Percentiles rank a stretch among this genome's conserved stretches.
Evolutionary conservation across 1,140 invertebrate genomes (phyloP).

Genomic region (Drosophila kepulauana): DNA sequence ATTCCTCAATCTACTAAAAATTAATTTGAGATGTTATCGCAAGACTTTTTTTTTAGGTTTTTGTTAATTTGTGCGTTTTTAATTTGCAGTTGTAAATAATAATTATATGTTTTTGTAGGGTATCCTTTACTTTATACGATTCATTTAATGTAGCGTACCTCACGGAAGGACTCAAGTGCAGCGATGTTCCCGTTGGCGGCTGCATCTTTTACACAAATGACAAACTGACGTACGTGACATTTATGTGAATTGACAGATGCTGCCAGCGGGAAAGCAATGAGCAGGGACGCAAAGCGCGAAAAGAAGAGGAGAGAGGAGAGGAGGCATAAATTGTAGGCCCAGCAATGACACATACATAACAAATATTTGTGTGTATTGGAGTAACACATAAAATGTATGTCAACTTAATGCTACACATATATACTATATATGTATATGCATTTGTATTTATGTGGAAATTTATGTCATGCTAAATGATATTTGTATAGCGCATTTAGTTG

Average conservation of each 20-base stretch:
- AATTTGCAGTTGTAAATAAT: not conserved
- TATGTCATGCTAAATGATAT: slow-evolving; percentile 76
- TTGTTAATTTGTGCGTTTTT: not conserved
- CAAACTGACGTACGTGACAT: slow-evolving; percentile 84
- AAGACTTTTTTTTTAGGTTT: not conserved
- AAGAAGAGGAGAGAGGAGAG: too few relatives aligned
- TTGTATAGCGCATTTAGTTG: slow-evolving; percentile 75
- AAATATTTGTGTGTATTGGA: slow-evolving; percentile 30
- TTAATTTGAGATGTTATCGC: too few relatives aligned
- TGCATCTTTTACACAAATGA: slow-evolving; percentile 78
- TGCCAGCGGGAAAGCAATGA: slow-evolving; percentile 40
- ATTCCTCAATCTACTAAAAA: too few relatives aligned
- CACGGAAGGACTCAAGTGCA: slow-evolving; percentile 64
- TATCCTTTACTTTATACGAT: not conserved
- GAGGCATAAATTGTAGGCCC: slow-evolving; percentile 31
- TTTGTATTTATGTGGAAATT: slow-evolving; percentile 44
- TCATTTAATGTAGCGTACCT: not conserved
- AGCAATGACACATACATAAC: slow-evolving; percentile 25
- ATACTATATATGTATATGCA: not conserved
- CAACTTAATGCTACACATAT: slow-evolving; percentile 33
- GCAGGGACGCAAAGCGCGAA: not conserved
- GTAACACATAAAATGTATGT: slow-evolving; percentile 72
- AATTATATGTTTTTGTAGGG: not conserved
- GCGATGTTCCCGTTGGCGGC: slow-evolving; percentile 55
- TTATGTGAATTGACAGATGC: slow-evolving; percentile 80